Evolutionary conservation across 2,113 vertebrate species (phyloP), one percentile per base, ranked within the genome.

Genomic region (Lepidothrix coronata): DNA sequence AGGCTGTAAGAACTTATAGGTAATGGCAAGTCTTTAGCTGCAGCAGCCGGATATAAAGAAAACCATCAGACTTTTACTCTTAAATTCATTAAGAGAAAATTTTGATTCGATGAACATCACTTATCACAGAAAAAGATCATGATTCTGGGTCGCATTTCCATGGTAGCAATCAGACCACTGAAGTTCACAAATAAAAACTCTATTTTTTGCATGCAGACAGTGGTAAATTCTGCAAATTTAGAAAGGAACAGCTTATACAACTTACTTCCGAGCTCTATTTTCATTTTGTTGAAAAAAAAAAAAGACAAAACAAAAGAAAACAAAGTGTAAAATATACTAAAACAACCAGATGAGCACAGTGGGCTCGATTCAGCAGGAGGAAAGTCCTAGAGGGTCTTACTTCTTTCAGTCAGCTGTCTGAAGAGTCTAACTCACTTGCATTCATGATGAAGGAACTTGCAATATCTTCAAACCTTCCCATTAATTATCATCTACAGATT

Each of bases 201-300:
- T 97, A 94, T 97, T 98, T 98, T 97, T 97, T 94, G 98, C 99
- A 99, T 99, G 99, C 99, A 99, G 98, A 99, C 98, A 97, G 98
- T 97, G 98, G 98, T 97, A 97, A 97, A 97, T 89, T 98, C 98
- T 98, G 97, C 98, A 97, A 95, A 97, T 98, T 97, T 97, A 97
- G 98, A 98, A 98, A 98, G 98, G 98, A 98, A 97, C 95, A 95
- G 97, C 98, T 98, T 97, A 98, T 97, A 97, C 95, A 98, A 99
- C 99, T 99, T 99, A 99, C 99, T 99, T 99, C 98, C 99, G 99
- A 98, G 99, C 99, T 99, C 99, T 99, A 99, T 97, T 99, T 99
- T 99, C 99, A 99, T 99, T 99, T 99, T 99, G 99, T 98, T 93
- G 99, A 99, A 98, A 99, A 98, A 99, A 99, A 37, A 99, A 99